Evolutionary conservation across 2,113 vertebrate species (phyloP).

Genomic region (Narcine bancroftii): DNA sequence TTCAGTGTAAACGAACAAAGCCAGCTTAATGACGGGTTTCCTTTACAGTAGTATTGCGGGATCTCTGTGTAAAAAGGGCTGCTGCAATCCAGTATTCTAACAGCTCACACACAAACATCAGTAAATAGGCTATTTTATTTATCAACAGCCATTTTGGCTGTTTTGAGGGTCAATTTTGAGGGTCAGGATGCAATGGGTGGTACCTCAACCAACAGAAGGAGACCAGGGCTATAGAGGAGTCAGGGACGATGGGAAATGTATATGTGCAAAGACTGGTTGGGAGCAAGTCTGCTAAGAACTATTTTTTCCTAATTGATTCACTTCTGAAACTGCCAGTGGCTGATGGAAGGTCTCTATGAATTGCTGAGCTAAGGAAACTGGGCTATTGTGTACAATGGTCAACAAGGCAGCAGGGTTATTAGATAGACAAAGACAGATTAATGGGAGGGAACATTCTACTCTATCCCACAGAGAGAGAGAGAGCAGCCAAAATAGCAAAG

Average conservation of each 20-base stretch:
- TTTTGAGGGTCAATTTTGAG: neutral
- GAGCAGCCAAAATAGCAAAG: neutral
- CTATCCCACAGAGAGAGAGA: neutral
- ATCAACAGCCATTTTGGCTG: neutral
- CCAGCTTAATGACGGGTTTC: too few species aligned
- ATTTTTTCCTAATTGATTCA: neutral
- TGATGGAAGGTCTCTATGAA: neutral
- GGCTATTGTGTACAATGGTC: neutral
- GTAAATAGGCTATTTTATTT: neutral
- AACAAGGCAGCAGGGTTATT: neutral
- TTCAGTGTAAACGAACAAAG: too few species aligned
- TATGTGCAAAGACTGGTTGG: neutral
- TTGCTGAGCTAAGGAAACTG: neutral
- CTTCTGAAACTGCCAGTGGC: neutral
- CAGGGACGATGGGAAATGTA: neutral
- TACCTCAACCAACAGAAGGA: neutral
- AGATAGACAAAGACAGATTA: neutral
- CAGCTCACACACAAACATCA: neutral
- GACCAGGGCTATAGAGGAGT: neutral
- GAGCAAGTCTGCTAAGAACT: neutral
- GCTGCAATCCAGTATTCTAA: neutral
- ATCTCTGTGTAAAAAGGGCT: too few species aligned
- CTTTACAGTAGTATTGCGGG: too few species aligned
- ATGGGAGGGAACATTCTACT: neutral
- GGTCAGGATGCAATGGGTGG: neutral